Base-by-base conservation (phyloP, 2,888 invertebrate genomes). In the Flabesymbios commensalis region DNA sequence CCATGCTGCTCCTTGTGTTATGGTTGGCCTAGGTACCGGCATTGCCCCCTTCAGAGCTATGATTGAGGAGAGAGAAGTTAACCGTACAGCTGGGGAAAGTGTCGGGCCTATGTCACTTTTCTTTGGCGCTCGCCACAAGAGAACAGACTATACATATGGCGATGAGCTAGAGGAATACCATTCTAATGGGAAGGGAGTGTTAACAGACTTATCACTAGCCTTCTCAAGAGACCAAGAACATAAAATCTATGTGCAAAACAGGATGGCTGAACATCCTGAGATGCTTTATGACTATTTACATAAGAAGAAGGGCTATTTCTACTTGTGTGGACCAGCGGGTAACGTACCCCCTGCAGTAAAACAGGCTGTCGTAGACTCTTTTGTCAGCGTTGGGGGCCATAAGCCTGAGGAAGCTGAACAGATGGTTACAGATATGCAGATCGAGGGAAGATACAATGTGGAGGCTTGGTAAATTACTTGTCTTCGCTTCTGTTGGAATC, bases 391-490 rank as follows among this genome's bases (percentile, higher is more conserved):
- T 5, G 69, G 69, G 4, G 69, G 69, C 10, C 59, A 67, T 58
- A 55, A 22, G 5, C 61, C 47, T 2, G 69, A 69, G 36, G 69
- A 69, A 39, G 69, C 69, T 22, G 69, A 69, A 26, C 48, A 69
- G 22, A 55, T 69, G 56, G 64, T 69, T 7, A 69, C 68, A 14
- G 59, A 70, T 36, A 69, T 69, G 69, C 69, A 69, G 63, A 69
- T 69, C n/a, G 69, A 69, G 43, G 69, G 69, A 22, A 29, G 64
- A 3, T 69, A 69, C 64, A 69, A 69, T 41, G 55, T 69, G 5
- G 69, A 69, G 54, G 69, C 66, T 1, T 69, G 69, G 69, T 69
- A 68, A n/a, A n/a, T n/a, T n/a, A n/a, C n/a, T n/a, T n/a, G n/a
- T n/a, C n/a, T n/a, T n/a, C n/a, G n/a, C n/a, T n/a, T n/a, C n/a